Evolutionary conservation across 53 echinoderm and acorn worm species (phyloP), one percentile per base, ranked within the genome.

Genomic region (Zoroaster sp.): DNA sequence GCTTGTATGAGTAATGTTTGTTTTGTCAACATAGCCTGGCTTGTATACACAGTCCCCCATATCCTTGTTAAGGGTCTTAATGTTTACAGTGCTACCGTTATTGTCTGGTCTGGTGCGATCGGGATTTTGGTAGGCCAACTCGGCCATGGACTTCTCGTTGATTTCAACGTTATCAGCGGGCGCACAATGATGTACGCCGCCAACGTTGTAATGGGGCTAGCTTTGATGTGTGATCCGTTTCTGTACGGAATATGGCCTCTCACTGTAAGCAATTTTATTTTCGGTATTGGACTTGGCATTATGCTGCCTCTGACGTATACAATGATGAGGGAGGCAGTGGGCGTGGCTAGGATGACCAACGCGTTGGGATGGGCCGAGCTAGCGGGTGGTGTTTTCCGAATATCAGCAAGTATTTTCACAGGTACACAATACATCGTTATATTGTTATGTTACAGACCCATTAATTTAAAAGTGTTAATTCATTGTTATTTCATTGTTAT

Each of bases 361-460:
- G 85, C 85, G 8, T 44, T 85, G 51, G 85, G 85, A 7, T 71
- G 85, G 85, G 85, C 85, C 23, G 85, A 85, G 20, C 32, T 85
- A 35, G 36, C 41, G 2, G 85, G 85, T n/a, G 85, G 85, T n/a
- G 49, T 85, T 15, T 49, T 85, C 5, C 45, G 85, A 36, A 35
- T 85, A n/a, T 5, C 28, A 2, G 35, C 85, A 12, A 71, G 85
- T 39, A 69, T 85, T 51, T 46, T 85, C n/a, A 71, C 85, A 47
- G 85, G 85, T 71, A 70, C 69, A 34, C 33, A 17, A 36, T 35
- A 18, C 32, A 18, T n/a, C n/a, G n/a, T n/a, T n/a, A n/a, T n/a
- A n/a, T n/a, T n/a, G n/a, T n/a, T n/a, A n/a, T n/a, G n/a, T n/a
- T n/a, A n/a, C n/a, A n/a, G n/a, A n/a, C n/a, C n/a, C n/a, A n/a